Evolutionary conservation across 2,797 vertebrate genomes (phyloP).

Genomic region (Hylomyscus alleni): DNA sequence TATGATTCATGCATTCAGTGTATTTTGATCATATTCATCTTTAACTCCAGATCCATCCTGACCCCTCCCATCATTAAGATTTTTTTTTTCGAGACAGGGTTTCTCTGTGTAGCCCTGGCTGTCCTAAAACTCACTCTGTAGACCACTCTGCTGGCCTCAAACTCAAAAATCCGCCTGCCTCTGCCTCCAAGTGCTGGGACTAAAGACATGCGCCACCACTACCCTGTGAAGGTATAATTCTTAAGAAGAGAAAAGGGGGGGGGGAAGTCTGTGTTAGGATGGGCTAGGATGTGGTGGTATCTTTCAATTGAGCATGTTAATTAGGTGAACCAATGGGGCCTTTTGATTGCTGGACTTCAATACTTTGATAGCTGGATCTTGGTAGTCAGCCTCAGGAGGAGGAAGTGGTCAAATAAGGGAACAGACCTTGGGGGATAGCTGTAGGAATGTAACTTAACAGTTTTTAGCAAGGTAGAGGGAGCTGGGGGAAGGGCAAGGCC

Average conservation of each 20-base stretch:
- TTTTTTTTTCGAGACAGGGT: no score
- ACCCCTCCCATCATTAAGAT: background rate
- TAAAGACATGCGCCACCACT: no score
- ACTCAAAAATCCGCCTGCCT: no score
- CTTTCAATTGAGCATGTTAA: background rate
- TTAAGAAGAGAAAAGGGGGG: background rate
- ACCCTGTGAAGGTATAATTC: background rate
- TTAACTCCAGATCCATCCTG: background rate
- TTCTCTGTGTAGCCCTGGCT: no score
- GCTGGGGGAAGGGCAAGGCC: background rate
- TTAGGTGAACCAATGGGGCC: background rate
- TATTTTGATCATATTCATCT: background rate
- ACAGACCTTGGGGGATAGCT: background rate
- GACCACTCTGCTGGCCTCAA: no score
- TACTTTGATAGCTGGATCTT: background rate
- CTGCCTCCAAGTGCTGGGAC: no score
- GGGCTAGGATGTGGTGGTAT: background rate
- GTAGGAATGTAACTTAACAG: background rate
- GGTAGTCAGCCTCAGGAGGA: background rate
- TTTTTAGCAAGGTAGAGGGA: background rate
- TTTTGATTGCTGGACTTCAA: background rate
- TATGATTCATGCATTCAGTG: no score
- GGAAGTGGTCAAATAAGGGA: background rate
- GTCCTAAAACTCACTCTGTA: no score
- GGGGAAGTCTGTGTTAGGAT: background rate